These are phyloP conservation scores for Danio aesculapii DNA, from an alignment of 2,797 vertebrate species.

Conservation along the genomic window DNA sequence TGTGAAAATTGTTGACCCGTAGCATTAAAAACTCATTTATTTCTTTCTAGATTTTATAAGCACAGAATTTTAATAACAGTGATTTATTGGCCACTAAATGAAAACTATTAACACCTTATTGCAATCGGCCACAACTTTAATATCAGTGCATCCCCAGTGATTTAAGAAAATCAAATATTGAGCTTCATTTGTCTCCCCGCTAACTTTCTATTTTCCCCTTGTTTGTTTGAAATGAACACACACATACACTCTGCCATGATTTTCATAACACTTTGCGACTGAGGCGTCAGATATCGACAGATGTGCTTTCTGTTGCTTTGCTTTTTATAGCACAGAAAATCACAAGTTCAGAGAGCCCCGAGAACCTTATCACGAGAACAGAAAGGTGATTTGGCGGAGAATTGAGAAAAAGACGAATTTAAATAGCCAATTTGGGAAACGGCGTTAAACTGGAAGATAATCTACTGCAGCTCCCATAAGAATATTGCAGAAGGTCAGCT, in stretches of 20 bases:
- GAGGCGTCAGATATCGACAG: background rate
- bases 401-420: slow-evolving; percentile 4
- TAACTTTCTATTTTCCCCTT: slow-evolving; percentile 14
- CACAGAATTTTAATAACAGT: background rate
- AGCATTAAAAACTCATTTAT: slow-evolving; percentile 1
- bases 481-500: slow-evolving; percentile 8
- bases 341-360: background rate
- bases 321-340: background rate
- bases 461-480: slow-evolving; percentile 17
- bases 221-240: slow-evolving; percentile 22
- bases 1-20: background rate
- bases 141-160: background rate
- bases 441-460: background rate
- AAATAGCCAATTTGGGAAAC: slow-evolving; percentile 1
- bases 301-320: slow-evolving; percentile 17
- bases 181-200: background rate
- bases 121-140: background rate
- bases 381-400: slow-evolving; percentile 14
- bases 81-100: background rate
- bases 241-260: background rate
- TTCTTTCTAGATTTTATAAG: background rate
- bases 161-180: slow-evolving; percentile 16
- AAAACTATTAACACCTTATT: background rate
- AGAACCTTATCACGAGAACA: slow-evolving; percentile 8
- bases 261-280: slow-evolving; percentile 11